phyloP scores from a whole-genome alignment of 2,888 invertebrate species.

The Tachina fera region DNA sequence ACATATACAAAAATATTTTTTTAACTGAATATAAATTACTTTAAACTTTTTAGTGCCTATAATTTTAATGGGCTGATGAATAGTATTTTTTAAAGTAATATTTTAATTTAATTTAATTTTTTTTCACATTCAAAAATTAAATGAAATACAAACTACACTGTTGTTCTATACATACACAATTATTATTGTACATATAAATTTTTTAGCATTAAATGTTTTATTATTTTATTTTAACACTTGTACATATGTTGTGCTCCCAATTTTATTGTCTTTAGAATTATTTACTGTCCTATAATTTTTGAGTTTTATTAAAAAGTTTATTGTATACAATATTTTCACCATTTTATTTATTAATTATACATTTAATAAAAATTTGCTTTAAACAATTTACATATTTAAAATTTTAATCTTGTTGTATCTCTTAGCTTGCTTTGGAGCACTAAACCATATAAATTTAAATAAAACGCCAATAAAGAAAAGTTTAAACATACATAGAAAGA shows the following conservation, averaged over 20 bases:
- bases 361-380: conserved; percentile 69
- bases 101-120: too few relatives aligned
- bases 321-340: conserved; percentile 19
- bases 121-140: neutral
- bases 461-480: conserved; percentile 65
- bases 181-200: neutral
- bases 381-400: conserved; percentile 66
- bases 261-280: conserved; percentile 11
- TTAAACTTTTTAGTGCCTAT: too few relatives aligned
- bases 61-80: too few relatives aligned
- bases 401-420: conserved; percentile 80
- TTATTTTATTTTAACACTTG: neutral
- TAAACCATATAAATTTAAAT: conserved; percentile 75
- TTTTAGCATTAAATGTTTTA: neutral
- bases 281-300: conserved; percentile 19
- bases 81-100: too few relatives aligned
- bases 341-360: conserved; percentile 35
- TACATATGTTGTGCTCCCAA: conserved; percentile 12
- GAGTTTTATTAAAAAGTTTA: neutral
- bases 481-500: conserved; percentile 65
- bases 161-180: too few relatives aligned
- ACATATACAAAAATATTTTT: too few relatives aligned
- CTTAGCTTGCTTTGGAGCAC: conserved; percentile 83
- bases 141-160: too few relatives aligned
- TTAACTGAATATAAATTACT: too few relatives aligned